Conservation (phyloP, 2,797 vertebrate species). For the Tenualosa ilisha region DNA sequence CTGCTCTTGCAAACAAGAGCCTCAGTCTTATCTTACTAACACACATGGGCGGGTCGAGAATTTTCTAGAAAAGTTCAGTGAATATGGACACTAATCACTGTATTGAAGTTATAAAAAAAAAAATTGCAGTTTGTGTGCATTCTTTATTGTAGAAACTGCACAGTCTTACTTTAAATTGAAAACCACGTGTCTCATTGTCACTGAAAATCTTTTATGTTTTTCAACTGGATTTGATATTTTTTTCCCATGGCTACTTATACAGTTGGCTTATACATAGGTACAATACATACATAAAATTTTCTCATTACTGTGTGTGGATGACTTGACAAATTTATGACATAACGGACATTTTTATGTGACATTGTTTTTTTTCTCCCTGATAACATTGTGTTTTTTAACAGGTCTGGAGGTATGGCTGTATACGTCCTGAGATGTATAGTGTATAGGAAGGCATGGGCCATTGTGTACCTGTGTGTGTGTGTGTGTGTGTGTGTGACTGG, state of each 20-base stretch:
- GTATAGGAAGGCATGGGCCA: not conserved
- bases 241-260: not conserved
- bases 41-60: not conserved
- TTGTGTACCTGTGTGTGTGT: not conserved
- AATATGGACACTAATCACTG: not conserved
- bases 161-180: not conserved
- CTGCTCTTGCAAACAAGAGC: not conserved
- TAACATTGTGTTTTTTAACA: conserved; percentile 9
- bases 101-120: not conserved
- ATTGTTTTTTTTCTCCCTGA: conserved; percentile 7
- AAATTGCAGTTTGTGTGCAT: too few species aligned
- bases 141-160: not conserved
- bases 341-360: not conserved
- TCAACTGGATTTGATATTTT: not conserved
- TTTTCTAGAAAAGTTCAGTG: not conserved
- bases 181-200: not conserved
- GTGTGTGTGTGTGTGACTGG: not conserved
- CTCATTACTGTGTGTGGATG: not conserved
- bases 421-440: not conserved
- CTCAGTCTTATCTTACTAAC: not conserved
- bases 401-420: not conserved
- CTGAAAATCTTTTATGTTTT: not conserved
- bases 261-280: not conserved
- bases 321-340: not conserved
- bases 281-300: not conserved